Evolutionary conservation across 2,888 invertebrate species (phyloP).

Genomic region (Tricholauxania praeusta): DNA sequence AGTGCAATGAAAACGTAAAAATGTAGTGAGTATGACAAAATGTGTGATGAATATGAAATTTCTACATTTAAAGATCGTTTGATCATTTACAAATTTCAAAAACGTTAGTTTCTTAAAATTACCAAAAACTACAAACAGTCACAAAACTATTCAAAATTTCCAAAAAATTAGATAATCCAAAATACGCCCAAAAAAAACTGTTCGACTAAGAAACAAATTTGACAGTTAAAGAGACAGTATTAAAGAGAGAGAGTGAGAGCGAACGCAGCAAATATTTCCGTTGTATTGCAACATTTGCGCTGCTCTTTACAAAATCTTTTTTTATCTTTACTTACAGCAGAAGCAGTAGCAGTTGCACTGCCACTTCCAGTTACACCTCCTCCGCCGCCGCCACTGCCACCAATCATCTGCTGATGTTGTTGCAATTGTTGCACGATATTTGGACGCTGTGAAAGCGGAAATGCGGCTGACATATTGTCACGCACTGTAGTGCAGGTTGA

Average conservation of each 20-base stretch:
- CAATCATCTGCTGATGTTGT: constrained; percentile 60
- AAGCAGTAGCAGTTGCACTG: constrained; percentile 43
- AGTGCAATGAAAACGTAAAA: not conserved
- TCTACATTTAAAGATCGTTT: not conserved
- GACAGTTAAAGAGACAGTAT: constrained; percentile 7
- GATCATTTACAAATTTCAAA: not conserved
- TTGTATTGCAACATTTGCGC: not conserved
- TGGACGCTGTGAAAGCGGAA: constrained; percentile 66
- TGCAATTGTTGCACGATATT: constrained; percentile 68
- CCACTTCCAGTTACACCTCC: constrained; percentile 12
- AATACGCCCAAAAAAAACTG: not conserved
- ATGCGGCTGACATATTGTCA: constrained; percentile 66
- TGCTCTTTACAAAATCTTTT: not conserved
- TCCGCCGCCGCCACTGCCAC: constrained; percentile 43
- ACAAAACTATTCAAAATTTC: not conserved
- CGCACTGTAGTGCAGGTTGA: constrained; percentile 67
- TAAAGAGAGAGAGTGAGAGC: constrained; percentile 32
- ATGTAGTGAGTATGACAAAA: too few species aligned
- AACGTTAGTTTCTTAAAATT: not conserved
- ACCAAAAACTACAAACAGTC: constrained; percentile 1
- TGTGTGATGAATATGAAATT: constrained; percentile 17
- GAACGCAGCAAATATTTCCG: constrained; percentile 9
- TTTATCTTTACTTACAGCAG: constrained; percentile 65
- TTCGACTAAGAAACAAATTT: constrained; percentile 1
- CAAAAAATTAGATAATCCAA: constrained; percentile 3